Conservation (phyloP, 1,140 invertebrate species). For the Rhagoletis zephyria region DNA sequence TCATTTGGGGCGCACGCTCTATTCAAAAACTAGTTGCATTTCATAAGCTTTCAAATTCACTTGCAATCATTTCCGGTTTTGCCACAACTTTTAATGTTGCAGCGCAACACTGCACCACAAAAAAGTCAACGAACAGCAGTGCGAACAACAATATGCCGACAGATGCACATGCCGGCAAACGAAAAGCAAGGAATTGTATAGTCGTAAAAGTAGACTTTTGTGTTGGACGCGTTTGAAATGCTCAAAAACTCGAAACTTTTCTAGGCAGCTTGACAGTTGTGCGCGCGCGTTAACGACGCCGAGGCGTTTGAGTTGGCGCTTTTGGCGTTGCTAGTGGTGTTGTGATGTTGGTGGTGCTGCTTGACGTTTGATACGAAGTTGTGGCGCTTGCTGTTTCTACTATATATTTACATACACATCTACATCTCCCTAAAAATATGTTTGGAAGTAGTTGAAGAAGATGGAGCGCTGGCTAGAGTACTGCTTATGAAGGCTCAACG, state of each 20-base stretch:
- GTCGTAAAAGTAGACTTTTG: conserved; percentile 17
- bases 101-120: conserved; percentile 1
- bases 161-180: neutral
- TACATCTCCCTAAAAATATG: neutral
- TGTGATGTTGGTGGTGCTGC: neutral
- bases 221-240: conserved; percentile 20
- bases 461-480: neutral
- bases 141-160: conserved; percentile 16
- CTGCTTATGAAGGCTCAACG: conserved; percentile 40
- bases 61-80: conserved; percentile 48
- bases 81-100: conserved; percentile 45
- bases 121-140: neutral
- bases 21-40: conserved; percentile 41
- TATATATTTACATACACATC: neutral
- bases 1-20: conserved; percentile 8
- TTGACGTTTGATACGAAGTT: neutral
- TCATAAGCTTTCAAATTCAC: conserved; percentile 47
- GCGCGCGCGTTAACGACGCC: too few species aligned
- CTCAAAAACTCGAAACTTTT: neutral
- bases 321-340: neutral
- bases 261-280: too few species aligned
- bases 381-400: neutral
- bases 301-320: neutral
- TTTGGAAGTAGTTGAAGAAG: conserved; percentile 6
- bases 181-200: neutral